phyloP scores from a whole-genome alignment of 2,797 vertebrate genomes.

The Mico argentatus region DNA sequence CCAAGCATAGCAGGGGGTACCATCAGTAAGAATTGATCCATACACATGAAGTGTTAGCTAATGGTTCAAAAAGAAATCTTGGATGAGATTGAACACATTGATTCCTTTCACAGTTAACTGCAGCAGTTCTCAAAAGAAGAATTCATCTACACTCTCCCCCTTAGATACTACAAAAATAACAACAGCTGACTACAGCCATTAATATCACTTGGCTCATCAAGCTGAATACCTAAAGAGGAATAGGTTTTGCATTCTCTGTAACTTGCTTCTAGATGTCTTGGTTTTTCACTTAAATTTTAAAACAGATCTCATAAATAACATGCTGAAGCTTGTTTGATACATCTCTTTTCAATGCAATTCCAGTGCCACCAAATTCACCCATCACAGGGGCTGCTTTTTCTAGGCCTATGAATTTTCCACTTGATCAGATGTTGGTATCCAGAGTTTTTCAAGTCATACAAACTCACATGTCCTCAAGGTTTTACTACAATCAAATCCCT shows the following conservation, averaged over 20 bases:
- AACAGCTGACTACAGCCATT: not conserved
- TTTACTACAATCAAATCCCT: not conserved
- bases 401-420: not conserved
- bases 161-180: not conserved
- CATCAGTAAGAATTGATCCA: not conserved
- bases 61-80: slow-evolving; percentile 32
- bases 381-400: not conserved
- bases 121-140: not conserved
- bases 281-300: not conserved
- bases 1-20: not conserved
- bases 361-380: not conserved
- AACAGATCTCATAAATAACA: slow-evolving; percentile 17
- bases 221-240: not conserved
- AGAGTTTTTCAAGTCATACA: not conserved
- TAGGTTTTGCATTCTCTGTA: not conserved
- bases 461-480: not conserved
- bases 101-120: not conserved
- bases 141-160: not conserved
- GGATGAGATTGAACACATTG: not conserved
- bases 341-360: not conserved
- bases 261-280: not conserved
- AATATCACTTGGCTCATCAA: not conserved
- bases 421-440: not conserved
- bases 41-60: not conserved
- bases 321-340: not conserved